These are phyloP conservation scores for Menidia menidia DNA, from an alignment of 2,797 vertebrate genomes.

Conservation along the genomic window DNA sequence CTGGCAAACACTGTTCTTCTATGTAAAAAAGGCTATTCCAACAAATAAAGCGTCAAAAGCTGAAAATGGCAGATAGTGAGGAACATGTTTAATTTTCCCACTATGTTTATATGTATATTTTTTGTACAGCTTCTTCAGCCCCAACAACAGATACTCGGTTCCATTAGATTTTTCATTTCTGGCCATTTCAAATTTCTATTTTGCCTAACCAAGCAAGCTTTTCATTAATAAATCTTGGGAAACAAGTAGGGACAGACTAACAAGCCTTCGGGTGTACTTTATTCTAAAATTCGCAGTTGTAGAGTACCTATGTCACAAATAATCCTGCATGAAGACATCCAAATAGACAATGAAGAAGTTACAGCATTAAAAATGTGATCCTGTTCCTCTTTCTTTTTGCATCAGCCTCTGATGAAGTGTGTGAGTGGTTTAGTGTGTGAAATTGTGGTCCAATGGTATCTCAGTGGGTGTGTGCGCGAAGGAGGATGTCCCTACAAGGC, in stretches of 20 bases:
- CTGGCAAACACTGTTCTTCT: not conserved
- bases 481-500: conserved; percentile 88
- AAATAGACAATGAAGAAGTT: conserved; percentile 15
- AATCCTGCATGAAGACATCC: conserved; percentile 10
- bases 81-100: not conserved
- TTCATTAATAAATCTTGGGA: not conserved
- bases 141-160: conserved; percentile 3
- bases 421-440: conserved; percentile 22
- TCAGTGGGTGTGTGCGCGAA: conserved; percentile 51
- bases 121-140: not conserved
- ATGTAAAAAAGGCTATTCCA: not conserved
- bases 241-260: conserved; percentile 11
- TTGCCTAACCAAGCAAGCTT: not conserved
- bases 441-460: conserved; percentile 50
- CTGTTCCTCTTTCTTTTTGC: conserved; percentile 37
- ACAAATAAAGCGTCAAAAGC: not conserved
- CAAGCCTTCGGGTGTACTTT: not conserved
- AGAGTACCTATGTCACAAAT: not conserved
- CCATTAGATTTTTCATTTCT: conserved; percentile 8
- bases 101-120: conserved; percentile 7
- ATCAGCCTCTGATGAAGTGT: not conserved
- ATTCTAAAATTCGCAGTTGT: not conserved
- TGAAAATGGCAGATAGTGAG: no score
- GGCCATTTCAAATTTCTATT: not conserved
- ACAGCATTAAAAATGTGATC: conserved; percentile 1